Evolutionary conservation across 2,888 invertebrate species (phyloP), one percentile per base, ranked within the genome.

Genomic region (Drosophila multiciliata): DNA sequence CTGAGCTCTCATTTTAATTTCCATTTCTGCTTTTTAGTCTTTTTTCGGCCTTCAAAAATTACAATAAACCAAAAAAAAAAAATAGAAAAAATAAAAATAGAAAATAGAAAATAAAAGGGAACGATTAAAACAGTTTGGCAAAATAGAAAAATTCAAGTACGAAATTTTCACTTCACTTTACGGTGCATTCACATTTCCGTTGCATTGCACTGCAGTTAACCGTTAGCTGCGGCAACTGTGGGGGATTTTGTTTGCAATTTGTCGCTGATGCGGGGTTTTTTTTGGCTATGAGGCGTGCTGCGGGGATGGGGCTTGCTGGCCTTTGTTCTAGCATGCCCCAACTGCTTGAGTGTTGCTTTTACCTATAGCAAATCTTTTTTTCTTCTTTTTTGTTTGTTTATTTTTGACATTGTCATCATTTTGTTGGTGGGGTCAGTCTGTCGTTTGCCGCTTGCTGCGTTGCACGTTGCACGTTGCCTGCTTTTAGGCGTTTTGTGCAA

Each of bases 141-240:
- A 84, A 87, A 90, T 89, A 85, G 90, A 81, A 82, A 90, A 90
- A 90, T 90, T 87, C 85, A 87, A 87, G 87, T 89, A 90, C 78
- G 23, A 87, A 87, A 79, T 89, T 85, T 87, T 89, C 85, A 90
- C 85, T 90, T 88, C 87, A 89, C 87, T 87, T 87, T 89, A 87
- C 81, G 87, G 87, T 88, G 87, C 90, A 88, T 88, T 88, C 87
- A 90, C 87, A 88, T 88, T 88, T 88, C 90, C 87, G 87, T 90
- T 90, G 87, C 90, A 90, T 77, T 90, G 86, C 88, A 73, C 73
- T 66, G 60, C 70, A 48, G 65, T 52, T 71, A 79, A 70, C 61
- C 77, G 68, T 65, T 68, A 59, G 62, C 50, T 23, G 72, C n/a
- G 72, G 33, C 49, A 65, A 73, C 73, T 79, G 40, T 58, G 67